These are phyloP conservation scores for Caenorhabditis latens DNA, from an alignment of 1,140 invertebrate genomes.

Conservation along the genomic window DNA sequence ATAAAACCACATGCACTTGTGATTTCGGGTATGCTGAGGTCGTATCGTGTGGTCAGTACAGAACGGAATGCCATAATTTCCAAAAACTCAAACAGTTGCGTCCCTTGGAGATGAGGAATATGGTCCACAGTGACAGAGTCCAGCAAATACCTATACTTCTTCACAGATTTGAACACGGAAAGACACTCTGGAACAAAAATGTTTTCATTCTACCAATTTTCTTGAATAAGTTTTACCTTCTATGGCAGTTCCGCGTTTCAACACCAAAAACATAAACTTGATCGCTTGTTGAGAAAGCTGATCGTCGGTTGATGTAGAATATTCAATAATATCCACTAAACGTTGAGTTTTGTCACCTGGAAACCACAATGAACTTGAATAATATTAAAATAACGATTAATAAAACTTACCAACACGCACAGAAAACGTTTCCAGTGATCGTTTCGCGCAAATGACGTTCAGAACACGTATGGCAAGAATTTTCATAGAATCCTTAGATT, in stretches of 20 bases:
- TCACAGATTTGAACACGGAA: constrained; percentile 16
- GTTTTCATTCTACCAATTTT: not conserved
- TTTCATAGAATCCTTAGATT: constrained; percentile 42
- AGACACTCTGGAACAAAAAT: not conserved
- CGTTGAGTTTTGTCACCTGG: constrained; percentile 1
- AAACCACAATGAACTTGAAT: not conserved
- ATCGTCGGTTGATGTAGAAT: constrained; percentile 17
- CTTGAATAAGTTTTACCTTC: not conserved
- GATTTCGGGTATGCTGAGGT: not conserved
- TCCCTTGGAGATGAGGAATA: not conserved
- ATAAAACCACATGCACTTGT: constrained; percentile 24
- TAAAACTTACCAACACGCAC: not conserved
- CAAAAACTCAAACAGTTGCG: not conserved
- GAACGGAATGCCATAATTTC: constrained; percentile 36
- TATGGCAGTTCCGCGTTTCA: not conserved
- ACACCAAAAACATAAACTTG: constrained; percentile 24
- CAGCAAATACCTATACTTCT: constrained; percentile 1
- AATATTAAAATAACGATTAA: not conserved
- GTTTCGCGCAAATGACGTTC: not conserved
- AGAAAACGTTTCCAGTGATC: not conserved
- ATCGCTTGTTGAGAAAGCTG: constrained; percentile 18
- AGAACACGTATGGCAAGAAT: constrained; percentile 33
- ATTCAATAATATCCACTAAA: not conserved
- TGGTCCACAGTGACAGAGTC: not conserved
- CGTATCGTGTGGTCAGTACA: not conserved